Evolutionary conservation across 2,113 vertebrate genomes (phyloP).

Genomic region (Hippocampus mohnikei): DNA sequence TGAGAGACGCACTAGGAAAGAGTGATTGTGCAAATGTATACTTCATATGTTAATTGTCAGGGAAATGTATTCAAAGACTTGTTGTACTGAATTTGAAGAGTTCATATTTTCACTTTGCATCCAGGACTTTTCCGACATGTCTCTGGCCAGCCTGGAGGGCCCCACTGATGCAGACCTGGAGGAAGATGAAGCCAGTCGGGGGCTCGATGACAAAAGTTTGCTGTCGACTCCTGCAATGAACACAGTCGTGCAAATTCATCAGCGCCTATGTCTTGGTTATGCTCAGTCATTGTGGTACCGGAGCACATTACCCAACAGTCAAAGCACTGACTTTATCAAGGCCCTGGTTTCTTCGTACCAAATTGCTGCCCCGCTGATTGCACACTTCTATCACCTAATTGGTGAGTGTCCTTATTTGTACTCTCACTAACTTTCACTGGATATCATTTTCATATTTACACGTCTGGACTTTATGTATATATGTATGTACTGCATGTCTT

Average conservation of each 20-base stretch:
- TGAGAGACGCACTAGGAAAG: no score
- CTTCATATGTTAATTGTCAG: background rate
- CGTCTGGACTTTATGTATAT: background rate
- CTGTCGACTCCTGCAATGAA: conserved; percentile 79
- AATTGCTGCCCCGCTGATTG: conserved; percentile 83
- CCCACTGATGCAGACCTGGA: conserved; percentile 61
- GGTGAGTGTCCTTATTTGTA: conserved; percentile 67
- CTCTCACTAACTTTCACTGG: background rate
- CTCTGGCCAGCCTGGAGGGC: conserved; percentile 79
- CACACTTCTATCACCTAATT: conserved; percentile 85
- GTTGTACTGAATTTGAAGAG: background rate
- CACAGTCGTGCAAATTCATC: conserved; percentile 80
- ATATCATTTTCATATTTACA: background rate
- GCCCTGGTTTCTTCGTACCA: conserved; percentile 88
- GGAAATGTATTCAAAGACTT: background rate
- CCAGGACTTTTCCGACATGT: conserved; percentile 92
- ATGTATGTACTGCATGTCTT: no score
- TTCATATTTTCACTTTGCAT: background rate
- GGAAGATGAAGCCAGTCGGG: conserved; percentile 44
- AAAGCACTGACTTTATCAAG: conserved; percentile 77
- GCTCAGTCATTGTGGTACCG: conserved; percentile 87
- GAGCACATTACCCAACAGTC: conserved; percentile 60
- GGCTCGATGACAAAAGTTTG: conserved; percentile 41
- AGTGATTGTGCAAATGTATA: no score
- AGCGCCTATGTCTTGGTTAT: conserved; percentile 80